These are phyloP conservation scores for Pteropus rufus DNA, from an alignment of 2,797 vertebrate species.

Conservation along the genomic window DNA sequence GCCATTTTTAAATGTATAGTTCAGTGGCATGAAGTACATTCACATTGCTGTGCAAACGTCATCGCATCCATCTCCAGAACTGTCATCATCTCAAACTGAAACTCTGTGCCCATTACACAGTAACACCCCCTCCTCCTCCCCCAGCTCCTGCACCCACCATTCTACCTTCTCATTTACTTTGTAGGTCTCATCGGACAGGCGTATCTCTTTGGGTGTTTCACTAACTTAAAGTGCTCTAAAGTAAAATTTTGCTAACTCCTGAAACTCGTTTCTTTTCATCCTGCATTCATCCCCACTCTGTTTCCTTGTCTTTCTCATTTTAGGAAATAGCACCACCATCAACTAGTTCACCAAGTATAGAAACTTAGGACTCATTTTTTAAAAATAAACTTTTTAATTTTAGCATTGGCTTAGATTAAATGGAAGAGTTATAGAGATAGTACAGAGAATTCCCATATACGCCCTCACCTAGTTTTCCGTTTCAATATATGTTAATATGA, in stretches of 20 bases:
- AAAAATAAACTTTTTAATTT: not conserved
- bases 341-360: not conserved
- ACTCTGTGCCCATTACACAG: not conserved
- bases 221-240: not conserved
- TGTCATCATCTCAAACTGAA: not conserved
- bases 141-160: not conserved
- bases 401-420: not conserved
- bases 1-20: not conserved
- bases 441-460: not conserved
- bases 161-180: not conserved
- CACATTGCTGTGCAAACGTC: not conserved
- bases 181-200: not conserved
- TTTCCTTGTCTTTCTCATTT: not conserved
- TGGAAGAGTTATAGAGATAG: not conserved
- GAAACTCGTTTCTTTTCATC: not conserved
- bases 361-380: not conserved
- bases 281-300: not conserved
- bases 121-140: no score
- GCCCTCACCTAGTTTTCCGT: not conserved
- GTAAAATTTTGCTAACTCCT: not conserved
- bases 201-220: not conserved
- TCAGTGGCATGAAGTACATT: not conserved
- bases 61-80: not conserved
- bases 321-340: not conserved
- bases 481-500: not conserved